A percentile compares a stretch with the other conserved stretches of the same genome.
Evolutionary conservation across 2,888 invertebrate species (phyloP).

Genomic region (Morpho helenor): DNA sequence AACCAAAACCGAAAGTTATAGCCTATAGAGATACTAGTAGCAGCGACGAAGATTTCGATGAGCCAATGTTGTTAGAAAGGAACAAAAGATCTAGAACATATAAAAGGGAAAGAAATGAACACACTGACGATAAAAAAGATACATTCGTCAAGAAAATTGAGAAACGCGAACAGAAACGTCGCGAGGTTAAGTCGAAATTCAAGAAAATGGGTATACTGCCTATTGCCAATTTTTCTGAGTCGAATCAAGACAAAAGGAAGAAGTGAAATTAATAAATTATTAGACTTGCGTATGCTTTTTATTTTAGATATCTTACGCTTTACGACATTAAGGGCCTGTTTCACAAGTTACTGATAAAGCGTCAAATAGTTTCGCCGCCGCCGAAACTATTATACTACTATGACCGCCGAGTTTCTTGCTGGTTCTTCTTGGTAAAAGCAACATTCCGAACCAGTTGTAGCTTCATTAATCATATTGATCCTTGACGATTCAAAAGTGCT

Average conservation of each 20-base stretch:
- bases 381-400: too few species aligned
- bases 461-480: too few species aligned
- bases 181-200: slow-evolving; percentile 41
- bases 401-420: too few species aligned
- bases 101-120: not conserved
- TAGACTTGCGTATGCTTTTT: not conserved
- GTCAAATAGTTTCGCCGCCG: too few species aligned
- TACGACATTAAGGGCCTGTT: too few species aligned
- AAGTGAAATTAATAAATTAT: too few species aligned
- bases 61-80: not conserved
- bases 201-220: slow-evolving; percentile 45
- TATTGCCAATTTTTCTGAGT: slow-evolving; percentile 41
- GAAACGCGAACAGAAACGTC: slow-evolving; percentile 36
- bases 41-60: not conserved
- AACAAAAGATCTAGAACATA: not conserved
- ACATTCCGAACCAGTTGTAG: too few species aligned
- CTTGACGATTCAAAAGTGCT: too few species aligned
- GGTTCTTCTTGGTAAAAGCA: too few species aligned
- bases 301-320: not conserved
- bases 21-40: slow-evolving; percentile 1
- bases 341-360: too few species aligned
- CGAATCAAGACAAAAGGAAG: not conserved
- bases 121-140: slow-evolving; percentile 7
- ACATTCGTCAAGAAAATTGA: slow-evolving; percentile 21
- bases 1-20: not conserved